Conservation (phyloP, 2,888 invertebrate species). For the Eledona agricola region DNA sequence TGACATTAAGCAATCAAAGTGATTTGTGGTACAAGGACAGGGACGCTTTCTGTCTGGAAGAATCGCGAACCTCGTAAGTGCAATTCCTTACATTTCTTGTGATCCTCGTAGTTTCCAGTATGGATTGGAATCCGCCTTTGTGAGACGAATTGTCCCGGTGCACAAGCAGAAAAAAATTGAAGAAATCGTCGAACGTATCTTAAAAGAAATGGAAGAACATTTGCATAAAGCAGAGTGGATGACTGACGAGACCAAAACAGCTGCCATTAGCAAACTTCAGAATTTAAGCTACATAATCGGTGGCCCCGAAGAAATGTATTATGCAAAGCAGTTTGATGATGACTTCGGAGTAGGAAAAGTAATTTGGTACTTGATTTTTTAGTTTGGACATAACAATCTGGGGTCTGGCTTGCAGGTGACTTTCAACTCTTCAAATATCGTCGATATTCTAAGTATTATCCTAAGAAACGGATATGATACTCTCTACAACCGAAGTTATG, state of each 20-base stretch:
- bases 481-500: slow-evolving; percentile 7
- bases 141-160: slow-evolving; percentile 37
- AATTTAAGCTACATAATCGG: slow-evolving; percentile 44
- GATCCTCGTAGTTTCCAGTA: slow-evolving; percentile 40
- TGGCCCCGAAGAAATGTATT: slow-evolving; percentile 47
- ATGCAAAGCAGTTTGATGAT: slow-evolving; percentile 42
- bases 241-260: slow-evolving; percentile 41
- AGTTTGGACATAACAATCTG: too few species aligned
- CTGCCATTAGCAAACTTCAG: slow-evolving; percentile 40
- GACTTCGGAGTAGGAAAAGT: slow-evolving; percentile 52
- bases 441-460: slow-evolving; percentile 21
- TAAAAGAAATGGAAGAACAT: slow-evolving; percentile 39
- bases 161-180: slow-evolving; percentile 38
- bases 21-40: slow-evolving; percentile 32
- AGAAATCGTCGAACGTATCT: slow-evolving; percentile 44
- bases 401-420: slow-evolving; percentile 19
- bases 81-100: background rate
- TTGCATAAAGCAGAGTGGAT: slow-evolving; percentile 44
- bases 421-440: slow-evolving; percentile 24
- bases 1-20: slow-evolving; percentile 14
- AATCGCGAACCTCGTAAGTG: slow-evolving; percentile 25
- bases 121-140: slow-evolving; percentile 41
- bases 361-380: too few species aligned
- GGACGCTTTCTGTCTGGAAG: slow-evolving; percentile 25
- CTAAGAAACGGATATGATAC: slow-evolving; percentile 15